A percentile compares a stretch with the other conserved stretches of the same genome.
Conservation (phyloP, 2,797 vertebrate species). For the Microhierax caerulescens region DNA sequence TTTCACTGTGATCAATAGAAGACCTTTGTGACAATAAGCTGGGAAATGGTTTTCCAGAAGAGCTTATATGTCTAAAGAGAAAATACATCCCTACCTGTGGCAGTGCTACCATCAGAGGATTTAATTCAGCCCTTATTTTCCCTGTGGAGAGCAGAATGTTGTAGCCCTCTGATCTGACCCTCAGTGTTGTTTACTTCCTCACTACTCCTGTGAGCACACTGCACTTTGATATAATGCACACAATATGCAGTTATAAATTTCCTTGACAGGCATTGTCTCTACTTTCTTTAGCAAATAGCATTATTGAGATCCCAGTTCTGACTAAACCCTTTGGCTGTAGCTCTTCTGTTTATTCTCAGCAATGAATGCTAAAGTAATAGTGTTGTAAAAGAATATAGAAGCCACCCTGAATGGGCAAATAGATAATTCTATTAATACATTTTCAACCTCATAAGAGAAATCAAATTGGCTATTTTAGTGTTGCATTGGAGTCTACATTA, state of each 20-base stretch:
- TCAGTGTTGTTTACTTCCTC: not conserved
- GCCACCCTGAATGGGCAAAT: not conserved
- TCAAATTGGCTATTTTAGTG: not conserved
- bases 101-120: not conserved
- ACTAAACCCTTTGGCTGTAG: not conserved
- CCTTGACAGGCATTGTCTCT: not conserved
- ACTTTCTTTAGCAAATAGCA: not conserved
- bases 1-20: not conserved
- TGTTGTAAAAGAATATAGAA: not conserved
- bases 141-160: not conserved
- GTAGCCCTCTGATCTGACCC: not conserved
- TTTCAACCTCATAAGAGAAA: not conserved
- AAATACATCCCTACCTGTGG: not conserved
- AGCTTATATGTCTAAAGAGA: not conserved
- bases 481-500: not conserved
- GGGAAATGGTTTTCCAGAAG: not conserved
- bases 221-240: rapidly evolving
- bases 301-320: not conserved
- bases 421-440: not conserved
- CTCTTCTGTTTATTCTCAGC: not conserved
- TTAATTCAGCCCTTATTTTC: not conserved
- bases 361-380: not conserved
- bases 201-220: not conserved
- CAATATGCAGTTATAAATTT: not conserved
- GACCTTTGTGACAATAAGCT: not conserved